These are phyloP conservation scores for Poecile montanus DNA, from an alignment of 2,797 vertebrate genomes.

Conservation along the genomic window DNA sequence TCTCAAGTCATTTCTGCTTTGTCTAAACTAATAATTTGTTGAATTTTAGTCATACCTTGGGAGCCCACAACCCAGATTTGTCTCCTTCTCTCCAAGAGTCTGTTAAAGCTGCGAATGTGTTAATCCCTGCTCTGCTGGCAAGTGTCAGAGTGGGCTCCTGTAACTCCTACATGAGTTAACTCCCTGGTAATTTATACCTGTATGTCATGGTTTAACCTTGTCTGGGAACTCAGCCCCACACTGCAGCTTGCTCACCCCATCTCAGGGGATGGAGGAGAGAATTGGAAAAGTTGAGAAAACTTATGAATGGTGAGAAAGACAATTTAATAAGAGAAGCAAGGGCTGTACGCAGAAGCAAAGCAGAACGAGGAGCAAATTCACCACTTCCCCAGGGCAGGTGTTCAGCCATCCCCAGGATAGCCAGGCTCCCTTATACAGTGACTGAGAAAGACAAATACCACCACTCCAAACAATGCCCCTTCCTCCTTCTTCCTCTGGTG, in stretches of 20 bases:
- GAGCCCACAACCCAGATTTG: not conserved
- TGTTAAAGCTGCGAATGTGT: not conserved
- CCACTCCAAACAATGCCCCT: not conserved
- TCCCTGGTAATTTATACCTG: not conserved
- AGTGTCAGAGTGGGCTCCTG: not conserved
- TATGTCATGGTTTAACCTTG: not conserved
- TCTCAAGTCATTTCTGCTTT: not conserved
- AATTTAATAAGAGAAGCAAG: not conserved
- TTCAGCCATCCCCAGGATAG: not conserved
- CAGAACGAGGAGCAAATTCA: not conserved
- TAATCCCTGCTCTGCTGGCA: not conserved
- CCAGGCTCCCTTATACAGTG: not conserved
- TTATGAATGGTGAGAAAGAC: accelerated
- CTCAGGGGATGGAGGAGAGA: not conserved
- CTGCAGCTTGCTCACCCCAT: not conserved
- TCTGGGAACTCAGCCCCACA: not conserved
- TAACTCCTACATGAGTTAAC: not conserved
- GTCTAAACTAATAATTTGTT: not conserved
- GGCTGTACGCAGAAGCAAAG: not conserved
- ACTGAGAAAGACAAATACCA: not conserved
- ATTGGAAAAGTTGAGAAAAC: not conserved
- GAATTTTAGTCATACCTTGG: not conserved
- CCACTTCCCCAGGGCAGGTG: not conserved
- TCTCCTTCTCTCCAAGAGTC: not conserved
- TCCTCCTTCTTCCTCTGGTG: not conserved